Conservation (phyloP, 2,797 vertebrate species). For the Syngnathus rostellatus region DNA sequence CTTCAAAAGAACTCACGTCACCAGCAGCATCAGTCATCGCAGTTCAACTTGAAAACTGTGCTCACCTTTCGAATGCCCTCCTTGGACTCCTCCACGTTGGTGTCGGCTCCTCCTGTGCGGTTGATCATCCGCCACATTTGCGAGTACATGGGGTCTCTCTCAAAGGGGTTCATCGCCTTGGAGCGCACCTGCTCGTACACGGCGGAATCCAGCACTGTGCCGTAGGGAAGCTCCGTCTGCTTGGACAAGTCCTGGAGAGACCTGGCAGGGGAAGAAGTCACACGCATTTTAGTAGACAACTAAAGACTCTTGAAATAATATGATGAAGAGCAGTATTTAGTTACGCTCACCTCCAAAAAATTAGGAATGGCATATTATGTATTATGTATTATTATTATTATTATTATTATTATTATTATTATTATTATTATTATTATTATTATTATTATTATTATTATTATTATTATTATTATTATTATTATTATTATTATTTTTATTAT, state of each 20-base stretch:
- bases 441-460: no score
- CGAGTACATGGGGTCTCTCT: constrained; percentile 95
- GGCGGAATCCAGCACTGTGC: constrained; percentile 91
- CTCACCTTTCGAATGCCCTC: constrained; percentile 93
- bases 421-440: no score
- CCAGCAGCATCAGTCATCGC: no score
- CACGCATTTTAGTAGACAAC: not conserved
- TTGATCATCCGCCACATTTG: constrained; percentile 99
- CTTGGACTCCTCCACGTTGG: constrained; percentile 88
- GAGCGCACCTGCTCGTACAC: constrained; percentile 93
- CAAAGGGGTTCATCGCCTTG: constrained; percentile 96
- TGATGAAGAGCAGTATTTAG: no score
- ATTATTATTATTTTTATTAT: no score
- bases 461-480: no score
- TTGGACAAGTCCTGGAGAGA: constrained; percentile 96
- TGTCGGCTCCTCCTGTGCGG: constrained; percentile 85
- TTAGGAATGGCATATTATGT: no score
- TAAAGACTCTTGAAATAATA: not conserved
- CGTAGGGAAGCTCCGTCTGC: constrained; percentile 94
- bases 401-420: no score
- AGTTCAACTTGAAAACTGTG: not conserved
- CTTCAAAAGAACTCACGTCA: not conserved
- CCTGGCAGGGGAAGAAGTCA: constrained; percentile 46
- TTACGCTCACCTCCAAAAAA: no score
- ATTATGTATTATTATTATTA: no score